phyloP scores from a whole-genome alignment of 1,140 invertebrate genomes.

The Scaptomyza graminum region DNA sequence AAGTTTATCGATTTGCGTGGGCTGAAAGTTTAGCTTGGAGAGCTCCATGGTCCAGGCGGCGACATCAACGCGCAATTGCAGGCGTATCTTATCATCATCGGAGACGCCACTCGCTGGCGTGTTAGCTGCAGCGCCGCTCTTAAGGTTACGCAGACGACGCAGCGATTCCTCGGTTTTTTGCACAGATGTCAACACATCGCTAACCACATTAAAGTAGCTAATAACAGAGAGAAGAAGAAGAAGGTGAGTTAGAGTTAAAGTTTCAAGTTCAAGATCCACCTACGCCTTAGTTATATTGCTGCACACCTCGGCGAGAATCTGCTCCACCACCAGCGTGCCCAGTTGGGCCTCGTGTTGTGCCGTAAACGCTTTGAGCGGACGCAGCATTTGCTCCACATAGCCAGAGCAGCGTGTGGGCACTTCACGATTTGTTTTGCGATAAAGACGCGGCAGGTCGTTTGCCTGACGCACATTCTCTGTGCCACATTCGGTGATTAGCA shows the following conservation, averaged over 20 bases:
- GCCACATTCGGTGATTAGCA: conserved; percentile 70
- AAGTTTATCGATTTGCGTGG: conserved; percentile 64
- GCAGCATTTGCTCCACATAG: conserved; percentile 90
- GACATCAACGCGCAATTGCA: conserved; percentile 95
- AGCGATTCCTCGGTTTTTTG: conserved; percentile 97
- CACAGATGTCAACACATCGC: conserved; percentile 95
- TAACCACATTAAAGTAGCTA: conserved; percentile 92
- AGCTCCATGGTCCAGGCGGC: conserved; percentile 85
- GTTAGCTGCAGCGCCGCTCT: conserved; percentile 80
- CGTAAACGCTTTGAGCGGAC: conserved; percentile 87
- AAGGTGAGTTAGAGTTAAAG: background rate
- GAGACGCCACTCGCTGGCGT: conserved; percentile 84
- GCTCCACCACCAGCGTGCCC: conserved; percentile 84
- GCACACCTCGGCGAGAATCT: conserved; percentile 86
- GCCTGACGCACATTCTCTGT: conserved; percentile 85
- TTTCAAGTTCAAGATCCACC: conserved; percentile 75
- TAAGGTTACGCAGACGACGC: conserved; percentile 93
- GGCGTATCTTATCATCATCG: conserved; percentile 97
- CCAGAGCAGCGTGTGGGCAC: conserved; percentile 90
- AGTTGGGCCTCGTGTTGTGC: conserved; percentile 85
- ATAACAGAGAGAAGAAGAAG: conserved; percentile 56
- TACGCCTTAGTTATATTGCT: conserved; percentile 88
- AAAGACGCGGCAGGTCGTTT: conserved; percentile 95
- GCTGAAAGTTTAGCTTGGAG: conserved; percentile 63
- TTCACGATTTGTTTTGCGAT: conserved; percentile 95